phyloP scores from a whole-genome alignment of 2,797 vertebrate genomes.

The Labroides dimidiatus region DNA sequence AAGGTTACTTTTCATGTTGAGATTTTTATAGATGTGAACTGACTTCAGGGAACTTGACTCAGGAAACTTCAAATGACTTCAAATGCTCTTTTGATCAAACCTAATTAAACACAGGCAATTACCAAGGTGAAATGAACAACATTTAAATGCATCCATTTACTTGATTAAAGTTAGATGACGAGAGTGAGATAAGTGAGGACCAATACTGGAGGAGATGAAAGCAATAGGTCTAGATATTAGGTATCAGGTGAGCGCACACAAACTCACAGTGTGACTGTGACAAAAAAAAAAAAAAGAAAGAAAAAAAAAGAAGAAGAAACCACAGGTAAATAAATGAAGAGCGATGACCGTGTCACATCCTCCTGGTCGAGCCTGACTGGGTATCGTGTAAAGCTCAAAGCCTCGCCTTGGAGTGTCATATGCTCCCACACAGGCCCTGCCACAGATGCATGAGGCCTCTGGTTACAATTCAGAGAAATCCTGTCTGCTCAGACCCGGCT shows the following conservation, averaged over 20 bases:
- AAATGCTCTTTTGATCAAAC: constrained; percentile 82
- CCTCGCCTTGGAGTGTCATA: constrained; percentile 63
- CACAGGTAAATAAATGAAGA: constrained; percentile 87
- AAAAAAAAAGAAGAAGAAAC: constrained; percentile 41
- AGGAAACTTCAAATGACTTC: constrained; percentile 78
- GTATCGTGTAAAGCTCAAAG: constrained; percentile 84
- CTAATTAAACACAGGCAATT: constrained; percentile 85
- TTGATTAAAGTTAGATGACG: constrained; percentile 88
- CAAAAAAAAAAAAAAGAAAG: constrained; percentile 60
- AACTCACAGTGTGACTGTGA: constrained; percentile 55
- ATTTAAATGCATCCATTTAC: constrained; percentile 87
- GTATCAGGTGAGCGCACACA: constrained; percentile 77
- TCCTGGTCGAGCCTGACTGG: constrained; percentile 78
- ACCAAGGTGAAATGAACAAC: constrained; percentile 85
- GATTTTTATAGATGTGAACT: constrained; percentile 45
- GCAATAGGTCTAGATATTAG: constrained; percentile 80
- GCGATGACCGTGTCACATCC: constrained; percentile 79
- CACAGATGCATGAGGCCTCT: constrained; percentile 72
- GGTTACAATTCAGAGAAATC: constrained; percentile 81
- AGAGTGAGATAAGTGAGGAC: constrained; percentile 82
- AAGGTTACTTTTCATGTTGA: constrained; percentile 50
- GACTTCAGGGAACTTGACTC: constrained; percentile 62
- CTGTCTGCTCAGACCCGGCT: constrained; percentile 67
- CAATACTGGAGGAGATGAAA: constrained; percentile 81
- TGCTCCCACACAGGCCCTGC: constrained; percentile 64